These are phyloP conservation scores for Cordilura impudica DNA, from an alignment of 2,888 invertebrate species.

Conservation along the genomic window DNA sequence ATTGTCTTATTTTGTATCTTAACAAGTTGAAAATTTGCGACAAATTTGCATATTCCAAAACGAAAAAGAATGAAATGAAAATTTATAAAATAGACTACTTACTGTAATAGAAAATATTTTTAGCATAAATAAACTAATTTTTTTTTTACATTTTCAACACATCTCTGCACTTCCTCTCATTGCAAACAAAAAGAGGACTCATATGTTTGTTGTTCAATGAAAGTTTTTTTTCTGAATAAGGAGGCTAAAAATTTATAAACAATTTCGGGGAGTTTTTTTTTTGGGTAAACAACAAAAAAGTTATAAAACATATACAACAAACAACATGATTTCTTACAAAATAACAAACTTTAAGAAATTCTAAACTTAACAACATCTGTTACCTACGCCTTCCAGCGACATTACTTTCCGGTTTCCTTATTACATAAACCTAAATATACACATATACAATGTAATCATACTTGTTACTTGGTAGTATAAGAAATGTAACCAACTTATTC, in stretches of 20 bases:
- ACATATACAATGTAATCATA: not conserved
- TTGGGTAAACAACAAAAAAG: conserved; percentile 24
- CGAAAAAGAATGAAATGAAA: not conserved
- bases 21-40: conserved; percentile 50
- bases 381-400: conserved; percentile 62
- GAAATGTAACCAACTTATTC: not conserved
- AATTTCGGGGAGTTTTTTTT: conserved; percentile 11
- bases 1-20: not conserved
- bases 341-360: conserved; percentile 56
- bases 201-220: conserved; percentile 56
- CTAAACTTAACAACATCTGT: conserved; percentile 64
- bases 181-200: conserved; percentile 40
- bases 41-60: conserved; percentile 50
- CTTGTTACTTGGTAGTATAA: not conserved
- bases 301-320: conserved; percentile 32
- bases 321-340: conserved; percentile 31
- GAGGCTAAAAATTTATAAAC: conserved; percentile 27
- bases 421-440: conserved; percentile 21
- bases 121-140: conserved; percentile 48
- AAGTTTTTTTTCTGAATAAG: conserved; percentile 16
- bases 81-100: conserved; percentile 9
- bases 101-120: not conserved
- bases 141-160: not conserved
- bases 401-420: conserved; percentile 58
- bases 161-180: not conserved